Base-by-base conservation (phyloP, 2,888 invertebrate species). In the Lypha dubia region DNA sequence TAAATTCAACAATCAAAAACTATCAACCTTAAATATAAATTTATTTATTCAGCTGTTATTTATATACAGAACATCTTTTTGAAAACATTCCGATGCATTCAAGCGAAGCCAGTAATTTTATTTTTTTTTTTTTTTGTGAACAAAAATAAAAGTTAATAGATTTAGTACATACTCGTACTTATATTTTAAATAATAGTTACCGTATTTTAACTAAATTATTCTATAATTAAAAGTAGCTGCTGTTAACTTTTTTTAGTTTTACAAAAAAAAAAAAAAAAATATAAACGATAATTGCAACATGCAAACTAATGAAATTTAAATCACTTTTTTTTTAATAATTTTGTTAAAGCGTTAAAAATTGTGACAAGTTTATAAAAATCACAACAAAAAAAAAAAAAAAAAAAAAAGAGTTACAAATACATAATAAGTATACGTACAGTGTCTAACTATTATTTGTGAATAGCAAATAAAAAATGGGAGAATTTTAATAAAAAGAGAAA, bases 21-120 rank as follows among this genome's bases (percentile, higher is more conserved):
- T 15, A 71, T 20, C n/a, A 44, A 13, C 17, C 4, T 24, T 4
- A 53, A 68, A 53, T 24, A 0, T 20, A 20, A 20, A 46, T 32
- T 44, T 58, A 58, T 76, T 58, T 58, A 58, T 20, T 56, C 58
- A 76, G 35, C 22, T 67, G 67, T 58, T 58, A 38, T 46, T 58
- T 58, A 67, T 46, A 28, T 28, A 22, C 17, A 60, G 60, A 68
- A 51, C 38, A 51, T 51, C 20, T 49, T 32, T 9, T 41, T 6
- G 8, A 35, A 70, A 71, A 22, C 62, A 82, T 77, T 82, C 71
- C 32, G 22, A 17, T 71, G 58, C 76, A 77, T n/a, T 76, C 46
- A 68, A 77, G 56, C 82, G 82, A 65, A 44, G 49, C 75, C n/a
- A 46, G 3, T 22, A 17, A 7, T 58, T 28, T 73, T n/a, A n/a